A percentile compares a stretch with the other conserved stretches of the same genome.
Evolutionary conservation across 2,888 invertebrate genomes (phyloP).

Genomic region (Calameuta filiformis): DNA sequence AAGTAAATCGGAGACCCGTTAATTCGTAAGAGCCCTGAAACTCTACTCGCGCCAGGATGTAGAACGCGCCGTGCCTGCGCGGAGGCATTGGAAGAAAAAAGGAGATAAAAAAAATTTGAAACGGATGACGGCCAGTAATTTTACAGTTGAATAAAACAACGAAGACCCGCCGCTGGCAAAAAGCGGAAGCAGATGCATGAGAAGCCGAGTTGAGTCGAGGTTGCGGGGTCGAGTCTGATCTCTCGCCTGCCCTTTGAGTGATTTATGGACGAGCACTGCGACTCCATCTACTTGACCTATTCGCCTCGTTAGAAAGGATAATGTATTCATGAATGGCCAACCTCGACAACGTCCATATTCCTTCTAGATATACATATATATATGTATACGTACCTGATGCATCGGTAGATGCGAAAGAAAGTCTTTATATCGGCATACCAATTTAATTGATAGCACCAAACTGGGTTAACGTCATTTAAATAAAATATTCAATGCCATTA

Average conservation of each 20-base stretch:
- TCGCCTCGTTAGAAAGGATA: constrained; percentile 61
- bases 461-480: background rate
- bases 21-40: background rate
- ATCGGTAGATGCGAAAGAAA: background rate
- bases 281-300: constrained; percentile 59
- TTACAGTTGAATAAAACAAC: constrained; percentile 39
- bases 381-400: background rate
- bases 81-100: background rate
- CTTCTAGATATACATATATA: background rate
- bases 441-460: background rate
- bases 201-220: constrained; percentile 32
- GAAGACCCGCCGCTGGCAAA: constrained; percentile 29
- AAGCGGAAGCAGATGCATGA: constrained; percentile 54
- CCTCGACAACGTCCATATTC: constrained; percentile 25
- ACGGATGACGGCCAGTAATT: constrained; percentile 35
- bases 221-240: constrained; percentile 41
- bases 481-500: background rate
- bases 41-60: background rate
- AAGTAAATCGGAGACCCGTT: background rate
- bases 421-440: background rate
- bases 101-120: constrained; percentile 11
- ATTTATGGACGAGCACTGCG: constrained; percentile 55
- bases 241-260: constrained; percentile 49
- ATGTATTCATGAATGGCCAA: constrained; percentile 56
- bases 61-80: background rate